Base-by-base conservation (phyloP, 2,888 invertebrate species). In the Cecidostiba fungosa region DNA sequence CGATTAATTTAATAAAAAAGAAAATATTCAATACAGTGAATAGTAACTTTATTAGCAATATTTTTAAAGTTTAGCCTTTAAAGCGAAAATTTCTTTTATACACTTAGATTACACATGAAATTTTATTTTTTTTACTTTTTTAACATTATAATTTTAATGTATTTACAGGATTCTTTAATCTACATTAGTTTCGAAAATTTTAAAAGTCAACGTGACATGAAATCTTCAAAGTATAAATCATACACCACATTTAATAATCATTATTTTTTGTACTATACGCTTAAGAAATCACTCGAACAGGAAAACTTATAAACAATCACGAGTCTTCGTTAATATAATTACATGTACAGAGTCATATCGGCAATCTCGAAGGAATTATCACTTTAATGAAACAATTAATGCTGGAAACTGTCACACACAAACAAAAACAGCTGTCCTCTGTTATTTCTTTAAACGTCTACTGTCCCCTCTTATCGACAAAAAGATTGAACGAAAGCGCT, bases 61-160 rank as follows among this genome's bases (percentile, higher is more conserved):
- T 39, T 73, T 23, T 73, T 43, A 26, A 62, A 78, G 32, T 70
- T 8, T 86, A 74, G 47, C 29, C 6, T 26, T 69, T 70, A 77
- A 26, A 80, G 84, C 77, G 50, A 82, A 62, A 81, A 47, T 69
- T 77, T 73, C 8, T 74, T 82, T 70, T 82, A 73, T 81, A 82
- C 78, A 81, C 50, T 50, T 78, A 82, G 78, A 82, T 85, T 85
- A 82, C 78, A 82, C 77, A 78, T 81, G 73, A 72, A 85, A 26
- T 77, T 77, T 80, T 54, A 83, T 76, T 50, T 72, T 26, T 6
- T 59, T 80, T 80, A 70, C 6, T 32, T 66, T 69, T 82, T 85
- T 47, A 72, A 43, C 43, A 47, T 74, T 76, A 54, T 50, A 72
- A 8, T 39, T 50, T 76, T 26, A 59, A 59, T 62, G 19, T 77